Base-by-base conservation (phyloP, 2,888 invertebrate species). In the Cordilura impudica region DNA sequence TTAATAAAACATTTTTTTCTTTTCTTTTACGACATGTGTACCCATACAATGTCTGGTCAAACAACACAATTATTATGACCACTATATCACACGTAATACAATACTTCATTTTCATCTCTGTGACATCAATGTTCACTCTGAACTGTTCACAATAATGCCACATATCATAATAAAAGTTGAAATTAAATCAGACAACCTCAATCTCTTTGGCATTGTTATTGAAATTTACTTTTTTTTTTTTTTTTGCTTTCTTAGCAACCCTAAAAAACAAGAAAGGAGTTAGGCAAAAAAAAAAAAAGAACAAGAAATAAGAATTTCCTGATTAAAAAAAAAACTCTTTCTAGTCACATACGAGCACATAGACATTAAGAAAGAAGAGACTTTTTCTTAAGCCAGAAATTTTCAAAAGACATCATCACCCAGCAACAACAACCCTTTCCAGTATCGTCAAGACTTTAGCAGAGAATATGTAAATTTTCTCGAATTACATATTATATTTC, bases 51-150 rank as follows among this genome's bases (percentile, higher is more conserved):
- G 35, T 39, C 35, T 49, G 51, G 10, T 18, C 43, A 54, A 65
- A 79, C 71, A 82, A 81, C 80, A 73, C 78, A 81, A 82, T 78
- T 88, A 88, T 87, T 87, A 86, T 87, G 87, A 88, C 87, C 87
- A 86, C 87, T 86, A 85, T 84, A 87, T 87, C 87, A 87, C 87
- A 88, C 88, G 84, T 83, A 67, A 81, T 78, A 88, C 87, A 87
- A 87, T 85, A 71, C 71, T 82, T 77, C 78, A 74, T 29, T 54
- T 80, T 82, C 85, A 83, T 82, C n/a, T 43, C 29, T 43, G 67
- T 63, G 66, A 49, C 69, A 63, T 49, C 43, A 47, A 47, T 39
- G 14, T 56, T 54, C 51, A 79, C 63, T 72, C 56, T 63, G 21
- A 75, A 79, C 79, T 75, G 45, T 61, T 67, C 67, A 72, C 43